These are phyloP conservation scores for Neogale vison DNA, from an alignment of 2,113 vertebrate genomes.

Conservation along the genomic window DNA sequence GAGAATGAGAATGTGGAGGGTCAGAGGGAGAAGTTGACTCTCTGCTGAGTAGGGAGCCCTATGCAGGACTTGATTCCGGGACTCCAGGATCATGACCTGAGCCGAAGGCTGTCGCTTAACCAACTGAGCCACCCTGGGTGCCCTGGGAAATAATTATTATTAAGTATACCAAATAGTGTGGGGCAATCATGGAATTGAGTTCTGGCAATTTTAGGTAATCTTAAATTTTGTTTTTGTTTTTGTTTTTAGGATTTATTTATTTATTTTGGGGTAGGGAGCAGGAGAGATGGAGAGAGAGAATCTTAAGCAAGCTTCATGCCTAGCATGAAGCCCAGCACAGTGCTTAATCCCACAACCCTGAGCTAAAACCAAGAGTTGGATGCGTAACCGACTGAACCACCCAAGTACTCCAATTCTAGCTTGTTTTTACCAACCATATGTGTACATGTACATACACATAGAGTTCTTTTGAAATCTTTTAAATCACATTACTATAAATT, in stretches of 20 bases:
- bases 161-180: background rate
- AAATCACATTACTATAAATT: background rate
- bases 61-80: too few relatives aligned
- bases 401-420: too few relatives aligned
- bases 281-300: background rate
- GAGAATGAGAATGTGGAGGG: too few relatives aligned
- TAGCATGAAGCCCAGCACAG: background rate
- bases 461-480: slow-evolving; percentile 15
- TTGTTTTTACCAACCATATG: too few relatives aligned
- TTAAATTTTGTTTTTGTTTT: background rate
- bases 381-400: too few relatives aligned
- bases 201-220: background rate
- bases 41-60: too few relatives aligned
- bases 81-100: too few relatives aligned
- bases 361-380: too few relatives aligned
- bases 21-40: too few relatives aligned
- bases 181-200: background rate
- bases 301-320: background rate
- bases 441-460: background rate
- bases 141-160: background rate
- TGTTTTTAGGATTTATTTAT: background rate
- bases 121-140: too few relatives aligned
- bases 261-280: background rate
- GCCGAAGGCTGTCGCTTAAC: too few relatives aligned
- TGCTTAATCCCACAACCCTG: background rate